Percentiles rank a stretch among this genome's conserved stretches.
These are phyloP conservation scores for Eupithecia insigniata DNA, from an alignment of 2,888 invertebrate species.

Conservation along the genomic window DNA sequence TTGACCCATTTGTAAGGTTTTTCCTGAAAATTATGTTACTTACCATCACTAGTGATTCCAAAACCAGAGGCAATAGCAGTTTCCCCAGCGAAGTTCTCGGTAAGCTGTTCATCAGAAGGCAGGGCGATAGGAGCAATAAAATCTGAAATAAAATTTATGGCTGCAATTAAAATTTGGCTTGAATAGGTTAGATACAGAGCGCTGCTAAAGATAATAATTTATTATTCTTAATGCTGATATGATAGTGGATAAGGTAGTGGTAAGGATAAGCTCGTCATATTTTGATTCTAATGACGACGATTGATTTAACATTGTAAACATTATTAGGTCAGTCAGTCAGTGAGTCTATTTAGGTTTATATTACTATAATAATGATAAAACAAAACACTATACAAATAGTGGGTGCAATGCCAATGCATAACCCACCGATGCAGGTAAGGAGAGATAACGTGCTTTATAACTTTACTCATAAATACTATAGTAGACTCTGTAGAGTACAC, in stretches of 20 bases:
- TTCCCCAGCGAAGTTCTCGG: not conserved
- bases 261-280: no score
- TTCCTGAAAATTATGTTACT: not conserved
- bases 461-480: no score
- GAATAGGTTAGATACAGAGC: not conserved
- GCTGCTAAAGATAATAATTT: not conserved
- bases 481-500: no score
- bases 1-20: not conserved
- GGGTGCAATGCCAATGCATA: no score
- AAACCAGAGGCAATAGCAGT: slow-evolving; percentile 8
- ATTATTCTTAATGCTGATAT: not conserved
- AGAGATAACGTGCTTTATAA: no score
- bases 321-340: no score
- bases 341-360: no score
- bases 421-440: no score
- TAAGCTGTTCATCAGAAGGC: not conserved
- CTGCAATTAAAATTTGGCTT: not conserved
- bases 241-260: not conserved
- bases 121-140: not conserved
- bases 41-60: slow-evolving; percentile 10
- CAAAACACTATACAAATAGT: no score
- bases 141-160: not conserved
- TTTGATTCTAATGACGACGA: no score
- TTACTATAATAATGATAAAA: no score
- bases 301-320: no score